Conservation (phyloP, 2,888 invertebrate genomes). For the Merodon equestris region DNA sequence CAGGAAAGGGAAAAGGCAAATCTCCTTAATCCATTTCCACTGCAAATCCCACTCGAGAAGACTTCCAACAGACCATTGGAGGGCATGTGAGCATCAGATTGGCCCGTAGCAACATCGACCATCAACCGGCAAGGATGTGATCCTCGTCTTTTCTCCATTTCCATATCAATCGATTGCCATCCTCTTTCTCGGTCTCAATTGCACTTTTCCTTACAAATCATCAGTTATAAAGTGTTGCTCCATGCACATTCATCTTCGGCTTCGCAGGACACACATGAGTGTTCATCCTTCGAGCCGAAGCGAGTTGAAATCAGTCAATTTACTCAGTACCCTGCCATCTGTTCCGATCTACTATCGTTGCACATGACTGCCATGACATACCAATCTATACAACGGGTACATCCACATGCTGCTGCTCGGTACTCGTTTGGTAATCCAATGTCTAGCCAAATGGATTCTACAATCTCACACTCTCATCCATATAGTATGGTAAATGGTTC, state of each 20-base stretch:
- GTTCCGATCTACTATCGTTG: conserved; percentile 7
- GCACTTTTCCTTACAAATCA: conserved; percentile 36
- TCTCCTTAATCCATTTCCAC: too few relatives aligned
- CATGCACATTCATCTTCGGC: conserved; percentile 21
- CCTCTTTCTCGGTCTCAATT: conserved; percentile 16
- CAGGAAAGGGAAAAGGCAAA: neutral
- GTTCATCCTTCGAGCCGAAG: neutral
- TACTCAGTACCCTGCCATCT: conserved; percentile 20
- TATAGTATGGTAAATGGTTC: conserved; percentile 27
- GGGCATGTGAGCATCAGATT: too few relatives aligned
- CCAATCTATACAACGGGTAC: conserved; percentile 19
- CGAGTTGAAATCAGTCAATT: conserved; percentile 38
- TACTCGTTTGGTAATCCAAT: conserved; percentile 22
- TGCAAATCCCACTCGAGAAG: too few relatives aligned
- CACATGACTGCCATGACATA: conserved; percentile 18
- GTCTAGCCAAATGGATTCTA: conserved; percentile 46
- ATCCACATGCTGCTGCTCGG: conserved; percentile 5
- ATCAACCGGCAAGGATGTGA: too few relatives aligned
- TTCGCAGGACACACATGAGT: neutral
- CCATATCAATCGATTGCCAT: conserved; percentile 13
- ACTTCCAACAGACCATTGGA: too few relatives aligned
- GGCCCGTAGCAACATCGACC: too few relatives aligned
- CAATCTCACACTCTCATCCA: conserved; percentile 30
- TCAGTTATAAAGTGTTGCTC: conserved; percentile 37
- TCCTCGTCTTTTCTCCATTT: neutral